Conservation (phyloP, 30 jellyfish, hydroid and myxozoan species). For the Phacellophora camtschatica region DNA sequence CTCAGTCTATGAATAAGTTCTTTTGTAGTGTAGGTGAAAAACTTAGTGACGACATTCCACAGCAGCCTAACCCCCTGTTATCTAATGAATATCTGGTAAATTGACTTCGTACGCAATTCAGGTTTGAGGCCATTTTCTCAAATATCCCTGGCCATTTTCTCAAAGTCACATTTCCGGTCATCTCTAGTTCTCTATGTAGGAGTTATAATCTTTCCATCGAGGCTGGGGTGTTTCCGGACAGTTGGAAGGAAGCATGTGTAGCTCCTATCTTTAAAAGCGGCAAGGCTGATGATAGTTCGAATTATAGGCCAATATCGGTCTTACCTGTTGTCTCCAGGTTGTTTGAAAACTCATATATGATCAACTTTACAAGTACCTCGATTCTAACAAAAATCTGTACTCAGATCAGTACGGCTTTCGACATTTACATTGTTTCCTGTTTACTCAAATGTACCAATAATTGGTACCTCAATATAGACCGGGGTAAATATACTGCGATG, state of each 20-base stretch:
- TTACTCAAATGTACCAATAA: too few relatives aligned
- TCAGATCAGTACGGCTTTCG: background rate
- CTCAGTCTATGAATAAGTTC: slow-evolving; percentile 36
- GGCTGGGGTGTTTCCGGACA: background rate
- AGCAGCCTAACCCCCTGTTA: slow-evolving; percentile 37
- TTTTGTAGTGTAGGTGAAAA: slow-evolving; percentile 34
- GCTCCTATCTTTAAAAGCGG: background rate
- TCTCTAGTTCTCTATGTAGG: slow-evolving; percentile 12
- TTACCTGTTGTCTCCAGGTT: slow-evolving; percentile 4
- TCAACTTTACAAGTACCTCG: slow-evolving; percentile 1
- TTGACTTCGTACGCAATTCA: background rate
- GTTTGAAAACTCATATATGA: background rate
- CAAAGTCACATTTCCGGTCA: background rate
- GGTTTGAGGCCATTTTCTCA: slow-evolving; percentile 38
- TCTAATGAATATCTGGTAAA: slow-evolving; percentile 13
- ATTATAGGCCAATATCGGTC: background rate
- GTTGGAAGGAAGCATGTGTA: background rate
- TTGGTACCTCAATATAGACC: too few relatives aligned
- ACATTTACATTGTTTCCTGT: slow-evolving; percentile 24
- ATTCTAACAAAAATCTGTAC: background rate
- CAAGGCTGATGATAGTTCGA: background rate
- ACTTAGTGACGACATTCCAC: too few relatives aligned
- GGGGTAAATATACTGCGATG: too few relatives aligned
- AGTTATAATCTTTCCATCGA: slow-evolving; percentile 1
- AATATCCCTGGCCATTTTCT: background rate